These are phyloP conservation scores for Drosophila albomicans DNA, from an alignment of 1,140 invertebrate genomes.

Conservation along the genomic window DNA sequence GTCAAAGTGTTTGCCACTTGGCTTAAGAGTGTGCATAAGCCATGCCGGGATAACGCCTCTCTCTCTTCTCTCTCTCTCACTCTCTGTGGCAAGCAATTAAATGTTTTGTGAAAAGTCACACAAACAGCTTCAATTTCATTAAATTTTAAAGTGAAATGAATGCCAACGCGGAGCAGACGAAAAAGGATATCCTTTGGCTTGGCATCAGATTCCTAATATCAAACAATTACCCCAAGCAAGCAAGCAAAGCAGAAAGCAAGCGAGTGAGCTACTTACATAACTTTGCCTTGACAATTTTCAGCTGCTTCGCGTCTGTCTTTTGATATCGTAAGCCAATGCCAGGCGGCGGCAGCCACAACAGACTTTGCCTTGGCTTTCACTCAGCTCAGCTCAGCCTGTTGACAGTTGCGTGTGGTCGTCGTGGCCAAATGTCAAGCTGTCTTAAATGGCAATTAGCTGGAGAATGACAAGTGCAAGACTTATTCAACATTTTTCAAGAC, in stretches of 20 bases:
- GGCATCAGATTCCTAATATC: constrained; percentile 19
- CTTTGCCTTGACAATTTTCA: neutral
- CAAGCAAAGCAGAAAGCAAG: no score
- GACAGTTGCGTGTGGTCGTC: constrained; percentile 27
- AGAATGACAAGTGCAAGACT: constrained; percentile 3
- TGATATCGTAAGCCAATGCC: constrained; percentile 27
- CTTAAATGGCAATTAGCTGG: constrained; percentile 54
- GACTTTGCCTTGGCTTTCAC: constrained; percentile 10
- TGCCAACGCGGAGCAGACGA: neutral
- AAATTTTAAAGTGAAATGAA: constrained; percentile 10
- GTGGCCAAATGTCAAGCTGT: constrained; percentile 50
- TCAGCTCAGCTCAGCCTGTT: constrained; percentile 3
- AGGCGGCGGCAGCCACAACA: neutral
- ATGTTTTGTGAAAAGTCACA: neutral
- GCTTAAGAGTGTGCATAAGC: constrained; percentile 27
- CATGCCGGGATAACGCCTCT: neutral
- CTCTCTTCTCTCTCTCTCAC: neutral
- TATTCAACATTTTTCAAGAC: neutral
- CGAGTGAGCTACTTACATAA: constrained; percentile 14
- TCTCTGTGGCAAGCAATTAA: constrained; percentile 4
- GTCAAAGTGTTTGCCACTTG: constrained; percentile 39
- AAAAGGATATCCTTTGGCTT: neutral
- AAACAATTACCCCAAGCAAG: constrained; percentile 10
- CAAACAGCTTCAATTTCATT: neutral
- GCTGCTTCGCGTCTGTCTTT: neutral